A percentile compares a stretch with the other conserved stretches of the same genome.
These are phyloP conservation scores for Chloropsis hardwickii DNA, from an alignment of 2,113 vertebrate species.

Conservation along the genomic window DNA sequence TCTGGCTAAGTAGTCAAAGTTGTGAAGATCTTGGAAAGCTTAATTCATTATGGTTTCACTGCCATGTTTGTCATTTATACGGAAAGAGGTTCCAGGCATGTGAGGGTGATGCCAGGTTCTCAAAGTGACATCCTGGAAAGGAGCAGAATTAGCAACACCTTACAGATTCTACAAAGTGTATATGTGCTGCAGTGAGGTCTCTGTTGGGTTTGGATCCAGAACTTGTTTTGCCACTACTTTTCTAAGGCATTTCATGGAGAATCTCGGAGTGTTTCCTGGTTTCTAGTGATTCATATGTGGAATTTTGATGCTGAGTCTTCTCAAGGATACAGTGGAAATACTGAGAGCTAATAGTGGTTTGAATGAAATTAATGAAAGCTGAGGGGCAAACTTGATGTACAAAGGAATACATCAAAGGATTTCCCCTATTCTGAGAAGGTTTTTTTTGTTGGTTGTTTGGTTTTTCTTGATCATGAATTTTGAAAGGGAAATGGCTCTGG, in stretches of 20 bases:
- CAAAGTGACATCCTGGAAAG: neutral
- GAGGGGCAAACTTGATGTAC: neutral
- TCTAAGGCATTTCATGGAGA: neutral
- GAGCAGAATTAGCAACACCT: neutral
- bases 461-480: neutral
- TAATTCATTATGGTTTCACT: neutral
- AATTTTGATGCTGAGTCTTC: neutral
- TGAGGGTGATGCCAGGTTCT: neutral
- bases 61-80: neutral
- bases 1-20: neutral
- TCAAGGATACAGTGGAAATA: neutral
- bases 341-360: neutral
- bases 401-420: conserved; percentile 11
- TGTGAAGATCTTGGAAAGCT: neutral
- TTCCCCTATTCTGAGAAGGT: neutral
- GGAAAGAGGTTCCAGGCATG: neutral
- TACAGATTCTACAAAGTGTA: neutral
- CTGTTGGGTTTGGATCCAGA: neutral
- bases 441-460: neutral
- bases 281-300: neutral
- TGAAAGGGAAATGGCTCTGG: neutral
- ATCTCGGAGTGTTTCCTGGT: neutral
- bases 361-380: conserved; percentile 21
- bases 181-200: rapidly evolving
- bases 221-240: neutral